These are phyloP conservation scores for Drosophila nigricruria DNA, from an alignment of 2,888 invertebrate genomes.

Conservation along the genomic window DNA sequence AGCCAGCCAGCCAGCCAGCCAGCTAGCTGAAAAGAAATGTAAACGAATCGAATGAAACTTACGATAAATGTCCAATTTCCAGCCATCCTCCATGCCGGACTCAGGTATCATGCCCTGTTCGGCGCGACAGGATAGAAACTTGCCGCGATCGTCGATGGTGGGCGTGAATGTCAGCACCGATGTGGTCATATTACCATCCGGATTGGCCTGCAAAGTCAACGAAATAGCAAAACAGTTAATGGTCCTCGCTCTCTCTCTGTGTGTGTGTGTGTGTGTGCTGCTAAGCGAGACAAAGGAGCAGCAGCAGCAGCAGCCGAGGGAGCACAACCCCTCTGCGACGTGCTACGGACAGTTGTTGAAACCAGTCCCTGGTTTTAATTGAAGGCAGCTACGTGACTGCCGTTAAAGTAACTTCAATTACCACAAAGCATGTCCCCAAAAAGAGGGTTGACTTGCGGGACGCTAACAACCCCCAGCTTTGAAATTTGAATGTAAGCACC, in stretches of 20 bases:
- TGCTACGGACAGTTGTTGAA: constrained; percentile 59
- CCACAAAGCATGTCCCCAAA: constrained; percentile 67
- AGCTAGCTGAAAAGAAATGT: constrained; percentile 17
- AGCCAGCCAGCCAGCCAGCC: background rate
- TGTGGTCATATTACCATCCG: constrained; percentile 91
- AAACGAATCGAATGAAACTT: constrained; percentile 86
- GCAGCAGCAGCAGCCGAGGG: constrained; percentile 16
- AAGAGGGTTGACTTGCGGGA: constrained; percentile 12
- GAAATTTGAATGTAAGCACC: constrained; percentile 69
- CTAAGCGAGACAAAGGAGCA: constrained; percentile 47
- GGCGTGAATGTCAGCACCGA: constrained; percentile 92
- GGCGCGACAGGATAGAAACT: constrained; percentile 91
- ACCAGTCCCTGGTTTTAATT: constrained; percentile 66
- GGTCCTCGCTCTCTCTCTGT: constrained; percentile 6
- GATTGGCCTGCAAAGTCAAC: constrained; percentile 79
- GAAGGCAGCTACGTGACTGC: constrained; percentile 76
- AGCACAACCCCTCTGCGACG: constrained; percentile 38
- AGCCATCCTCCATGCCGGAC: constrained; percentile 91
- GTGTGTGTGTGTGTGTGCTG: constrained; percentile 25
- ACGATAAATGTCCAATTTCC: constrained; percentile 94
- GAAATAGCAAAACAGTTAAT: constrained; percentile 47
- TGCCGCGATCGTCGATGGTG: constrained; percentile 92
- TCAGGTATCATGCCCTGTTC: constrained; percentile 91
- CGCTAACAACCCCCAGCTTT: constrained; percentile 40
- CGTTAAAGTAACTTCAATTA: constrained; percentile 75